Conservation (phyloP, 2,113 vertebrate genomes). For the Passer domesticus region DNA sequence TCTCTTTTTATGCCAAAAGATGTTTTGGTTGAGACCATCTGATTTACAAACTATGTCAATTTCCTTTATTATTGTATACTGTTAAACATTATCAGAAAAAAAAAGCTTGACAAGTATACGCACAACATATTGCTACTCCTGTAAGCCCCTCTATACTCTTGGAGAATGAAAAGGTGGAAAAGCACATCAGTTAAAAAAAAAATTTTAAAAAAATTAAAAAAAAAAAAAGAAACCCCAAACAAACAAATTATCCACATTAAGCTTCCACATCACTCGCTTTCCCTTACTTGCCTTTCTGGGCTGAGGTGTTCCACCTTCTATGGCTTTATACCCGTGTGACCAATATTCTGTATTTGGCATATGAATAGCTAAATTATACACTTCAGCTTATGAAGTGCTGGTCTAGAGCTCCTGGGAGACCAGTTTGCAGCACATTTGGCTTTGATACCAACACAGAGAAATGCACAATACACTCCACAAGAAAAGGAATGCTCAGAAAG, state of each 20-base stretch:
- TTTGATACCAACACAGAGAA: background rate
- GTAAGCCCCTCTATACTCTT: background rate
- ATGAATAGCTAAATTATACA: background rate
- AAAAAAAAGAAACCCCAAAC: background rate
- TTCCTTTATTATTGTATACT: background rate
- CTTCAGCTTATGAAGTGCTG: background rate
- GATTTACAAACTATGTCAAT: background rate
- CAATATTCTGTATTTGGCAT: background rate
- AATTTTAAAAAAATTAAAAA: background rate
- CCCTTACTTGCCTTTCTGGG: background rate
- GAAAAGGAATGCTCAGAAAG: background rate
- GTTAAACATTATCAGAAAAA: background rate
- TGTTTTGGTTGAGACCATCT: background rate
- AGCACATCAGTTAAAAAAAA: background rate
- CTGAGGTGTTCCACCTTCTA: background rate
- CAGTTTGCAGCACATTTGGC: background rate
- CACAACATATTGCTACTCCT: background rate
- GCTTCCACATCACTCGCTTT: background rate
- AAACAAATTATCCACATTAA: background rate
- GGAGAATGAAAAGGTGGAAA: constrained; percentile 3
- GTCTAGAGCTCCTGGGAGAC: constrained; percentile 14
- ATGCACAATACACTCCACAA: background rate
- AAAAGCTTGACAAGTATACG: background rate
- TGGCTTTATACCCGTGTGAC: background rate
- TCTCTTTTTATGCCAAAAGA: background rate